Percentiles rank a stretch among this genome's conserved stretches.
These are phyloP conservation scores for Platygyra sinensis DNA, from an alignment of 64 coral and sea anemone genomes.

Conservation along the genomic window DNA sequence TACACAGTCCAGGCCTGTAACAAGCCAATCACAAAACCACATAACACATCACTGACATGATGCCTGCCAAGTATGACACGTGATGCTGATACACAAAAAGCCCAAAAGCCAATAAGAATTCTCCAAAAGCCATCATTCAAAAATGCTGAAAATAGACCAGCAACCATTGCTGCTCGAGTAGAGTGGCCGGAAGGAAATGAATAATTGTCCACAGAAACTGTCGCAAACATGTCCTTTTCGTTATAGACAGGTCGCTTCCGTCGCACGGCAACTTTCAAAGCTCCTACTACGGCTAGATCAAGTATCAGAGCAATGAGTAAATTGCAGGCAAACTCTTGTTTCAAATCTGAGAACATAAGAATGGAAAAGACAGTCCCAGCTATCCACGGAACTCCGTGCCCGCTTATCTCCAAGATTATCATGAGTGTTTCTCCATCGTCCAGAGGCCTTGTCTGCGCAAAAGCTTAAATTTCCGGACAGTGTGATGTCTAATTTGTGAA, in stretches of 20 bases:
- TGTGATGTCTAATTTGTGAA: conserved; percentile 63
- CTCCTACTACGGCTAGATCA: conserved; percentile 80
- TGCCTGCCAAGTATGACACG: conserved; percentile 90
- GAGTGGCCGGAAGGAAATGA: conserved; percentile 95
- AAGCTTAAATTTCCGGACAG: conserved; percentile 76
- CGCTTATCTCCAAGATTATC: conserved; percentile 84
- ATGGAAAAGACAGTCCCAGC: conserved; percentile 60
- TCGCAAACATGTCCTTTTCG: conserved; percentile 94
- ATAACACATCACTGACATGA: conserved; percentile 86
- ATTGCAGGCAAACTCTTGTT: conserved; percentile 82
- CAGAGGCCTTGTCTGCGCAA: conserved; percentile 61
- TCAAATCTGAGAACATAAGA: conserved; percentile 23
- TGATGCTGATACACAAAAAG: conserved; percentile 60
- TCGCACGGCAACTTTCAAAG: conserved; percentile 59
- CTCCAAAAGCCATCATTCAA: conserved; percentile 8
- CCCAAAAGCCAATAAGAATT: conserved; percentile 75
- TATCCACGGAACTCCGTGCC: conserved; percentile 96
- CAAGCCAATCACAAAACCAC: conserved; percentile 81
- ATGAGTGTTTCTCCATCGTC: conserved; percentile 58
- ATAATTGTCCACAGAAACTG: conserved; percentile 92
- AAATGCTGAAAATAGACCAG: conserved; percentile 53
- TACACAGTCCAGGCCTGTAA: conserved; percentile 60
- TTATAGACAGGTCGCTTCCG: conserved; percentile 82
- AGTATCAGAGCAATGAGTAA: conserved; percentile 73
- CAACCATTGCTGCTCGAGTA: conserved; percentile 80